Conservation (phyloP, 2,888 invertebrate genomes). For the Pherbina coryleti region DNA sequence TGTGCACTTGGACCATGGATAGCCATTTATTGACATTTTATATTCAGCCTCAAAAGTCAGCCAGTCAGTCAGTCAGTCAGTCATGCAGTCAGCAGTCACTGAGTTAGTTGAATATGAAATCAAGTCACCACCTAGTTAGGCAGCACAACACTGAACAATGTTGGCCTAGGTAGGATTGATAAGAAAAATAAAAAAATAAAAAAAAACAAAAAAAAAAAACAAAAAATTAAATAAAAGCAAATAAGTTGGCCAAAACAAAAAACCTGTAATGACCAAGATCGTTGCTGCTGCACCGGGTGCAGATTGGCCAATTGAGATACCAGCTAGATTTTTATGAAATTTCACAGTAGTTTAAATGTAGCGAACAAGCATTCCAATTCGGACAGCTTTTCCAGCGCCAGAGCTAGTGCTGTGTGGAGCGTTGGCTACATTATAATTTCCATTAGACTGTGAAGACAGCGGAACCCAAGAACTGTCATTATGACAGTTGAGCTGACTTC, state of each 20-base stretch:
- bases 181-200: background rate
- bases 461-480: slow-evolving; percentile 36
- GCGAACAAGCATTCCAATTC: background rate
- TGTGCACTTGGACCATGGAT: background rate
- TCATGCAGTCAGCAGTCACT: background rate
- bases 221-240: background rate
- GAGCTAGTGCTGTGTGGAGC: background rate
- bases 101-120: slow-evolving; percentile 2
- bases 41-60: slow-evolving; percentile 28
- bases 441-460: slow-evolving; percentile 27
- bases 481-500: slow-evolving; percentile 20
- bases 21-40: background rate
- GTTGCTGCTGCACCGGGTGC: background rate
- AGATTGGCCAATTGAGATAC: slow-evolving; percentile 23
- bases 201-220: background rate
- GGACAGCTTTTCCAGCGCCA: background rate
- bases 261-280: slow-evolving; percentile 25
- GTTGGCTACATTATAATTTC: slow-evolving; percentile 27
- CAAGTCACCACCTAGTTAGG: slow-evolving; percentile 7
- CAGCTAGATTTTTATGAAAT: slow-evolving; percentile 22
- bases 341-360: slow-evolving; percentile 20
- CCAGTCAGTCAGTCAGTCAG: slow-evolving; percentile 42
- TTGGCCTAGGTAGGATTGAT: background rate
- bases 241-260: background rate
- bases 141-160: background rate